Evolutionary conservation across 2,888 invertebrate genomes (phyloP), one percentile per base, ranked within the genome.

Genomic region (Melinopterus prodromus): DNA sequence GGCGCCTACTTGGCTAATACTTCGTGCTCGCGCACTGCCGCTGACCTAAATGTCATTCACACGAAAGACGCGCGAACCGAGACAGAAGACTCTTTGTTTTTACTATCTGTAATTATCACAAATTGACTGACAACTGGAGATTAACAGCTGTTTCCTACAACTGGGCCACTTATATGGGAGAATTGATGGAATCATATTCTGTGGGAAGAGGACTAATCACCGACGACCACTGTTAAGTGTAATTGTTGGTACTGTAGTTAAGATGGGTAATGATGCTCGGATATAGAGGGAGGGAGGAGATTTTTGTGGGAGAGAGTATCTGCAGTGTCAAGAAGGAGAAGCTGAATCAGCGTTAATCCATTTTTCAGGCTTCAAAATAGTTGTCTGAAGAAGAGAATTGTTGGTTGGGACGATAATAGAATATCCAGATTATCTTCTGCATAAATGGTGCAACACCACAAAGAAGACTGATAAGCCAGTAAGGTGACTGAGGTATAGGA

Each of bases 121-220:
- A 53, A 53, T 53, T 53, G 53, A 53, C 53, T 9, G 53, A 53
- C 53, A 53, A 53, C 53, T 53, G 53, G 53, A 53, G 53, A 53
- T 53, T 53, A 53, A 53, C 53, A 53, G 53, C 53, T 53, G 53
- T 53, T 53, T 53, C 53, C 53, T 53, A 53, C 53, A 53, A 53
- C 53, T 53, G 53, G 12, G 53, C 53, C 53, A 53, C 53, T 53
- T 53, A 53, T 53, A 53, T 9, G 53, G 53, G 12, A 53, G 53
- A 53, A 53, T 53, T 53, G 53, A 53, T 53, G 53, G 53, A 53
- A 53, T 53, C 53, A 53, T 53, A 9, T 53, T 53, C 53, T 53
- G 53, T 53, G 53, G 53, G 53, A 53, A 9, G 53, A 53, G 53
- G 1, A 4, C 12, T 53, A 53, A 53, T 53, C 53, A 9, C 26